Percentiles rank a stretch among this genome's conserved stretches.
Conservation (phyloP, 2,888 invertebrate species). For the Drosophila ezoana region DNA sequence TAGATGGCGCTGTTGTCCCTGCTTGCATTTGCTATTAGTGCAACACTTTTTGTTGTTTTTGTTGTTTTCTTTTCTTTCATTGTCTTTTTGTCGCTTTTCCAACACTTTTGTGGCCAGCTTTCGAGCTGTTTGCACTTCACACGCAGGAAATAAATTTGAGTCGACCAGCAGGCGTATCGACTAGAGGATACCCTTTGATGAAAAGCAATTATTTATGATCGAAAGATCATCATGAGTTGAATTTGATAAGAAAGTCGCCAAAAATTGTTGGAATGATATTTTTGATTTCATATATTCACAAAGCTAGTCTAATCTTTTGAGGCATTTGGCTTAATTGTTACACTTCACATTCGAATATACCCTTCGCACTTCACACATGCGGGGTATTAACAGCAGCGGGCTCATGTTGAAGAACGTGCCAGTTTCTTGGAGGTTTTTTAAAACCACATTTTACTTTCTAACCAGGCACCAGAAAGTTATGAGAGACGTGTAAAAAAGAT, state of each 20-base stretch:
- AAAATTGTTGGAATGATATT: no score
- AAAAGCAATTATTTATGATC: no score
- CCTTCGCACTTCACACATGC: neutral
- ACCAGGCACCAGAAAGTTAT: no score
- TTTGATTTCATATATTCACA: no score
- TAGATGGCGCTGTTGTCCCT: slow-evolving; percentile 45
- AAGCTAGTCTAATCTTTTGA: no score
- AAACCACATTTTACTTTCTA: neutral
- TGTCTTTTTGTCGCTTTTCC: slow-evolving; percentile 18
- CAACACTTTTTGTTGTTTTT: slow-evolving; percentile 7
- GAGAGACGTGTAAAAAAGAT: no score
- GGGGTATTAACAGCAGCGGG: slow-evolving; percentile 4
- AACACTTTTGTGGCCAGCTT: slow-evolving; percentile 11
- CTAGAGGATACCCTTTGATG: neutral
- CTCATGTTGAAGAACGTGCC: slow-evolving; percentile 12
- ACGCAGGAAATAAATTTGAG: slow-evolving; percentile 15
- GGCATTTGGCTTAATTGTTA: no score
- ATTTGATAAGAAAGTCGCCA: no score
- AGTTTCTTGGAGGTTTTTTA: neutral
- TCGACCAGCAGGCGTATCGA: neutral
- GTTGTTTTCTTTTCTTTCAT: neutral
- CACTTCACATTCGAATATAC: slow-evolving; percentile 5
- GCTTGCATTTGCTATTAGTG: slow-evolving; percentile 41
- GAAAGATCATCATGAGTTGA: no score
- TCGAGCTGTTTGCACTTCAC: slow-evolving; percentile 43